A percentile compares a stretch with the other conserved stretches of the same genome.
These are phyloP conservation scores for Bolborhynchus lineola DNA, from an alignment of 2,113 vertebrate genomes.

Conservation along the genomic window DNA sequence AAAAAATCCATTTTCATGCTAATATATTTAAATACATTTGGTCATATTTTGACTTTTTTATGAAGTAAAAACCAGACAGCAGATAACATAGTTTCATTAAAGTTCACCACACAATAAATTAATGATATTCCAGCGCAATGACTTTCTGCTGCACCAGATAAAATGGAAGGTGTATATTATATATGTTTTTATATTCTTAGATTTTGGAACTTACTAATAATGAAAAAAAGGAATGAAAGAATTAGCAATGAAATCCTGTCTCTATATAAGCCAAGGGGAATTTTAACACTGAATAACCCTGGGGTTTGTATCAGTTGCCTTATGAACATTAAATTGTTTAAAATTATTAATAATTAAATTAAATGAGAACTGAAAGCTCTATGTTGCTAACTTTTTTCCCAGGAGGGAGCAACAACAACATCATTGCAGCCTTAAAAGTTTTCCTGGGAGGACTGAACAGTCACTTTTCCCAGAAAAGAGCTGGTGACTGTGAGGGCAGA, in stretches of 20 bases:
- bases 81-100: neutral
- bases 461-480: neutral
- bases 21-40: neutral
- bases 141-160: neutral
- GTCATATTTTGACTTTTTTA: neutral
- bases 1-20: neutral
- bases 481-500: rapidly evolving
- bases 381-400: neutral
- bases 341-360: neutral
- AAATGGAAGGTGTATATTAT: neutral
- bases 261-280: neutral
- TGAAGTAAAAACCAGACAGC: neutral
- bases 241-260: neutral
- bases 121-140: neutral
- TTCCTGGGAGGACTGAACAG: neutral
- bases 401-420: neutral
- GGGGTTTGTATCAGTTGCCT: neutral
- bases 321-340: neutral
- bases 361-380: neutral
- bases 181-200: neutral
- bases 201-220: neutral
- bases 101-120: neutral
- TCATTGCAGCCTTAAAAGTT: neutral
- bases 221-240: neutral
- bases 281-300: neutral